Evolutionary conservation across 2,888 invertebrate species (phyloP), one percentile per base, ranked within the genome.

Genomic region (Anticlea derivata): DNA sequence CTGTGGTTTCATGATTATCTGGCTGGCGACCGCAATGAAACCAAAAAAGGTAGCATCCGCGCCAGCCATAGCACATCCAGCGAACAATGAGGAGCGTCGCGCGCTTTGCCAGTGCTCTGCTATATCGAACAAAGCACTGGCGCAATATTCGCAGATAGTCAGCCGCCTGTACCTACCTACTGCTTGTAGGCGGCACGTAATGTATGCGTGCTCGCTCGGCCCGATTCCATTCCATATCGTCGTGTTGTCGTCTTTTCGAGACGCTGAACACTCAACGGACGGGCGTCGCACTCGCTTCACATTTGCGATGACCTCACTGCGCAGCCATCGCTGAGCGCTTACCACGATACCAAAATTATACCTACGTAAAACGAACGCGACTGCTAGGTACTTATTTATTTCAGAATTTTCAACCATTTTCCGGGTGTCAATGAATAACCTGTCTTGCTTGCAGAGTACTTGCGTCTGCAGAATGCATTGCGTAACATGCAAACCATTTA

Each of bases 41-140:
- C 74, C 75, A 78, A 89, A 87, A 88, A 86, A 88, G 88, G 86
- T 86, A 88, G 77, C 77, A 81, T 71, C 75, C 76, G 67, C 77
- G 78, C 74, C 79, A 77, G 63, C 70, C 69, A 68, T 70, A 75
- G 69, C 61, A 66, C 73, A 75, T 75, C 73, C 80, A 76, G 78
- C 80, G 83, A 80, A 84, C 85, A 80, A 74, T 70, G 78, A 78
- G 62, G 68, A 75, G 71, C 68, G 68, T 66, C 60, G 63, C 57
- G 60, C 65, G 61, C 65, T 34, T 52, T 61, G 65, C 65, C 62
- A 67, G 63, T 74, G 73, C 72, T 75, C 73, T 74, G 78, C 76
- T 82, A 81, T 80, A 83, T 80, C 65, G 75, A 78, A 75, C 75
- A 66, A 30, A 37, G 35, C 64, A 69, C 66, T 67, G 65, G 72